Conservation (phyloP, 1,140 invertebrate genomes). For the Drosophila lacteicornis region DNA sequence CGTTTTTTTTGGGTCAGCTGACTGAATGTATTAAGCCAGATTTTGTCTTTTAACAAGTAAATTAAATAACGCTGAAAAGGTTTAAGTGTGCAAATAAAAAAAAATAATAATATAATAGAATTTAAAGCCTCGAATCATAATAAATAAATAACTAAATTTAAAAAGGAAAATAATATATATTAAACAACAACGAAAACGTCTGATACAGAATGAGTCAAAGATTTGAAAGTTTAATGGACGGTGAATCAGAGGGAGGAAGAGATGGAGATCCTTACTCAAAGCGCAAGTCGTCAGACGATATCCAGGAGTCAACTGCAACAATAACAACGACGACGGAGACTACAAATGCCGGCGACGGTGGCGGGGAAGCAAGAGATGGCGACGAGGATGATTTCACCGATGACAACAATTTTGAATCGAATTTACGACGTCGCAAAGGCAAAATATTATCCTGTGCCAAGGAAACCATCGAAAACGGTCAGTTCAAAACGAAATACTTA, state of each 20-base stretch:
- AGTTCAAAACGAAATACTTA: constrained; percentile 30
- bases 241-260: constrained; percentile 25
- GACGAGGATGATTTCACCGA: constrained; percentile 79
- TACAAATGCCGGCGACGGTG: constrained; percentile 58
- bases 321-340: constrained; percentile 50
- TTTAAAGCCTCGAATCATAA: not conserved
- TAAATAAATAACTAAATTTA: constrained; percentile 10
- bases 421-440: constrained; percentile 84
- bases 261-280: constrained; percentile 52
- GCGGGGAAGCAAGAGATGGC: constrained; percentile 19
- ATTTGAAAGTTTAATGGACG: constrained; percentile 76
- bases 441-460: constrained; percentile 85
- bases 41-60: constrained; percentile 2
- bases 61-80: constrained; percentile 24
- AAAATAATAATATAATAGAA: not conserved
- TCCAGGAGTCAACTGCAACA: constrained; percentile 67
- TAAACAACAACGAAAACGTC: constrained; percentile 18
- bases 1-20: constrained; percentile 12
- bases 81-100: constrained; percentile 10
- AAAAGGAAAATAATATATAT: constrained; percentile 9
- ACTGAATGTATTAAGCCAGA: constrained; percentile 14
- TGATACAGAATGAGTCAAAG: constrained; percentile 78
- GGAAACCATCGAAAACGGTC: constrained; percentile 84
- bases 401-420: constrained; percentile 84
- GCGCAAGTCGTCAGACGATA: constrained; percentile 79